Conservation (phyloP, 2,113 vertebrate species). For the Vulpes lagopus region DNA sequence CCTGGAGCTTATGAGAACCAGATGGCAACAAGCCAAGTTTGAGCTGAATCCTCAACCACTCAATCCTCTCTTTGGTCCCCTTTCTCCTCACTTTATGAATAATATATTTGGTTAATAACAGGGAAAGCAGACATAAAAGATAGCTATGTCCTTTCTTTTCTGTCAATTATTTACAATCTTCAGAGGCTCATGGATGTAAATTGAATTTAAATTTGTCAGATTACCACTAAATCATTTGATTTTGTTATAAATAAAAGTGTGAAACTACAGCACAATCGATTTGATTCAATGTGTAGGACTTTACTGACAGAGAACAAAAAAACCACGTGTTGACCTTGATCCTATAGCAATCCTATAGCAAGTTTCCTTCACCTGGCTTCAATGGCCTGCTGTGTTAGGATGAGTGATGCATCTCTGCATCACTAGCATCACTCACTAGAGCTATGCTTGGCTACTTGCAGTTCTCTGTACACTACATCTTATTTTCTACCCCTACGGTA, state of each 20-base stretch:
- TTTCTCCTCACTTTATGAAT: background rate
- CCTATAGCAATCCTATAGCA: background rate
- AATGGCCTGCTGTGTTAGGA: background rate
- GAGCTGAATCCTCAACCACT: background rate
- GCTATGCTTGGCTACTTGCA: no score
- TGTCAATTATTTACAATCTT: background rate
- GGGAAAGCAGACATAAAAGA: background rate
- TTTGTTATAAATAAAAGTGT: conserved; percentile 35
- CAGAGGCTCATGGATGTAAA: background rate
- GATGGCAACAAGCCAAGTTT: background rate
- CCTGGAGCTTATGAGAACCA: background rate
- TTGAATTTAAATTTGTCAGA: conserved; percentile 43
- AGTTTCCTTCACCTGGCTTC: background rate
- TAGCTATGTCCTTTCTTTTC: conserved; percentile 7
- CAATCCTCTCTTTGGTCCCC: background rate
- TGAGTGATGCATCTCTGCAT: background rate
- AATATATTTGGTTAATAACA: conserved; percentile 25
- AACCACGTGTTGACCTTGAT: background rate
- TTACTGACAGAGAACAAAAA: background rate
- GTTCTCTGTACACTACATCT: background rate
- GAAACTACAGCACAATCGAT: background rate
- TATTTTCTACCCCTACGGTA: background rate
- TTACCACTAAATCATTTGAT: background rate
- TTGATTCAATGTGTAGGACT: background rate
- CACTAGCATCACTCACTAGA: rapidly evolving